A percentile compares a stretch with the other conserved stretches of the same genome.
phyloP scores from a whole-genome alignment of 2,797 vertebrate genomes.

The Mareca strepera region DNA sequence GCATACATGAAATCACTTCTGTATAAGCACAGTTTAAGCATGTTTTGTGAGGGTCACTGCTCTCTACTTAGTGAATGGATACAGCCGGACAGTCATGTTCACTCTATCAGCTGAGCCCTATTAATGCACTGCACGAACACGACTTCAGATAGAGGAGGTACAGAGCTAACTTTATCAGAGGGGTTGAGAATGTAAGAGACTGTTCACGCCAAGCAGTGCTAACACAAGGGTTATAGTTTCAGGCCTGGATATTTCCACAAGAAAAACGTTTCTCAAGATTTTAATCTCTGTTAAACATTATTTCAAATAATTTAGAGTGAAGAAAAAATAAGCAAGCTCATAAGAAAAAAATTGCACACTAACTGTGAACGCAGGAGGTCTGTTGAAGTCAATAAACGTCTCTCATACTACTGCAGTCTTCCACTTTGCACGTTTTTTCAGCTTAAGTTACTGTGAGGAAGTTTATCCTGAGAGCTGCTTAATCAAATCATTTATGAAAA shows the following conservation, averaged over 20 bases:
- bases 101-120: not conserved
- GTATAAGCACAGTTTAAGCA: not conserved
- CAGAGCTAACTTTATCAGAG: not conserved
- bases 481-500: not conserved
- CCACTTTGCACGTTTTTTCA: not conserved
- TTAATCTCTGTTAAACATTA: not conserved
- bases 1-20: not conserved
- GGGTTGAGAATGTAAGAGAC: not conserved
- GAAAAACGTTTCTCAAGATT: not conserved
- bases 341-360: not conserved
- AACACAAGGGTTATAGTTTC: not conserved
- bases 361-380: not conserved
- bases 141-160: not conserved
- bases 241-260: not conserved
- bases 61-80: not conserved
- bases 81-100: no score
- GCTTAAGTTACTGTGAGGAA: not conserved
- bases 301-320: no score
- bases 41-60: not conserved
- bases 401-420: not conserved
- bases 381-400: slow-evolving; percentile 18
- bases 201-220: not conserved
- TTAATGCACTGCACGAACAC: not conserved
- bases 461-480: not conserved
- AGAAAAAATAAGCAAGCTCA: not conserved